Percentiles rank a stretch among this genome's conserved stretches.
phyloP scores from a whole-genome alignment of 1,140 invertebrate genomes.

The Caenorhabditis briggsae region DNA sequence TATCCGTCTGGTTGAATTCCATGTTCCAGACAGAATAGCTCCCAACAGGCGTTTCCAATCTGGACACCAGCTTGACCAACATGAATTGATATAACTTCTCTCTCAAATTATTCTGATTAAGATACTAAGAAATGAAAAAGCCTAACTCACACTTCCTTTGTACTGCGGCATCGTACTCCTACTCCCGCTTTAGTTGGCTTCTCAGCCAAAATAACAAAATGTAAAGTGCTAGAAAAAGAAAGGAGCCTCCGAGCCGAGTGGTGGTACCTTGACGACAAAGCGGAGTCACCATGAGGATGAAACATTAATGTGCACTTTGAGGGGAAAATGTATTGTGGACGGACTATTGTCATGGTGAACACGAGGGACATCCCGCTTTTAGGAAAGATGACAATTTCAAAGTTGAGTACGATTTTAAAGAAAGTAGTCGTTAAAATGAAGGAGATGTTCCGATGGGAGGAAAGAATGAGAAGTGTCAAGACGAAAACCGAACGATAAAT shows the following conservation, averaged over 20 bases:
- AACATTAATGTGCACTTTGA: constrained; percentile 54
- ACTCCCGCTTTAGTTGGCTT: neutral
- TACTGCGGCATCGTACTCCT: constrained; percentile 32
- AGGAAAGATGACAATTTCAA: constrained; percentile 18
- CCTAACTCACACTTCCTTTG: constrained; percentile 23
- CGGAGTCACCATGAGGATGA: constrained; percentile 51
- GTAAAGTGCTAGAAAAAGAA: neutral
- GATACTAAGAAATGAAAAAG: neutral
- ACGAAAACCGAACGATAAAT: no score
- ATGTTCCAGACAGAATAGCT: constrained; percentile 85
- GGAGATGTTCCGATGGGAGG: no score
- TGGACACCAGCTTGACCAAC: constrained; percentile 90
- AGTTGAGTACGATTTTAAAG: neutral
- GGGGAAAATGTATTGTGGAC: constrained; percentile 15
- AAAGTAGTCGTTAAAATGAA: neutral
- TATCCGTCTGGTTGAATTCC: constrained; percentile 78
- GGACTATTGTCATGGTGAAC: constrained; percentile 41
- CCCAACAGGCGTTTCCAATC: constrained; percentile 87
- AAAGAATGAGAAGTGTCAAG: no score
- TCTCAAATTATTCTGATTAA: constrained; percentile 80
- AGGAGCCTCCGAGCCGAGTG: neutral
- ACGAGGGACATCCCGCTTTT: neutral
- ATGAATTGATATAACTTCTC: constrained; percentile 88
- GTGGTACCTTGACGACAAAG: constrained; percentile 22
- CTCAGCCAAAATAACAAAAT: constrained; percentile 1